Conservation (phyloP, 2,113 vertebrate genomes). For the Blennius ocellaris region DNA sequence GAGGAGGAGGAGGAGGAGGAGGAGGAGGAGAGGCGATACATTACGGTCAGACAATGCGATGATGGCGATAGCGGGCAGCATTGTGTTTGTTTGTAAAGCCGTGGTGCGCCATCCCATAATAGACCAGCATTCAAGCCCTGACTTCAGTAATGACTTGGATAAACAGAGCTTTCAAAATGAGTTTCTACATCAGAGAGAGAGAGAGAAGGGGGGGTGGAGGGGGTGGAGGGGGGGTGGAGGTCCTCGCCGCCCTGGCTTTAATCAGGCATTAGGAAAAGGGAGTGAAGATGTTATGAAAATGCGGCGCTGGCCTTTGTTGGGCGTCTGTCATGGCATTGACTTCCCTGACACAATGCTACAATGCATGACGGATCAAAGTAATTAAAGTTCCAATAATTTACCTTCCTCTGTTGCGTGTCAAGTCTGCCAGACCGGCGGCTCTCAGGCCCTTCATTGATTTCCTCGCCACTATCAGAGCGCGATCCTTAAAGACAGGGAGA, state of each 20-base stretch:
- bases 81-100: constrained; percentile 81
- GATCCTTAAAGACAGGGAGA: constrained; percentile 72
- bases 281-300: constrained; percentile 89
- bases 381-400: constrained; percentile 98
- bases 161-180: constrained; percentile 81
- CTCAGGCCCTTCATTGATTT: constrained; percentile 84
- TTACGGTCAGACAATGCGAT: constrained; percentile 78
- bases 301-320: constrained; percentile 87
- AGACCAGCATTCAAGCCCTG: constrained; percentile 70
- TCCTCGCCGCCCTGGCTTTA: constrained; percentile 84
- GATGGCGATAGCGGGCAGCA: constrained; percentile 68
- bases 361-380: constrained; percentile 96
- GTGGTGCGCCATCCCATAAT: constrained; percentile 73
- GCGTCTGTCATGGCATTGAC: constrained; percentile 88
- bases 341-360: constrained; percentile 90
- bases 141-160: constrained; percentile 79
- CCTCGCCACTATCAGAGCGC: constrained; percentile 75
- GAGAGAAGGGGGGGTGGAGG: constrained; percentile 20
- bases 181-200: constrained; percentile 74
- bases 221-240: constrained; percentile 60
- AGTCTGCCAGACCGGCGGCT: constrained; percentile 84
- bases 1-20: no score
- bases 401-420: constrained; percentile 91
- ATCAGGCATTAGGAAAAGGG: constrained; percentile 87
- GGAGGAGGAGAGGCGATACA: no score